phyloP scores from a whole-genome alignment of 2,888 invertebrate genomes.

The Dasysyrphus albostriatus region DNA sequence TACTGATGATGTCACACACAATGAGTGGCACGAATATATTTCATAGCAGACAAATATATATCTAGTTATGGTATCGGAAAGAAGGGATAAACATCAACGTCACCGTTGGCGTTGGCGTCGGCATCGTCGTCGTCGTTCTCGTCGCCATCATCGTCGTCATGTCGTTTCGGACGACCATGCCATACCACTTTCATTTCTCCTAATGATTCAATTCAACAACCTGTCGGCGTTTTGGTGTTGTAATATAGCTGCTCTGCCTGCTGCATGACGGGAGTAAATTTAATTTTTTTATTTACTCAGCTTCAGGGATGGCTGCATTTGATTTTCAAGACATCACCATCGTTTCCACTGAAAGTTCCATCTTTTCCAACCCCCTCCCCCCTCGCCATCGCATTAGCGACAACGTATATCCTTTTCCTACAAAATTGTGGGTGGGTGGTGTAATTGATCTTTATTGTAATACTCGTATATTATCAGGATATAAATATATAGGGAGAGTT shows the following conservation, averaged over 20 bases:
- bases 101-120: not conserved
- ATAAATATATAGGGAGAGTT: not conserved
- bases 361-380: fast-evolving
- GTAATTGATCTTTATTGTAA: conserved; percentile 31
- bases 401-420: not conserved
- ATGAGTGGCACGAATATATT: conserved; percentile 61
- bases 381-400: not conserved
- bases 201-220: conserved; percentile 75
- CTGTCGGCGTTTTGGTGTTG: conserved; percentile 68
- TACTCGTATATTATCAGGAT: not conserved
- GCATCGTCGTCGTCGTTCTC: not conserved
- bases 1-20: conserved; percentile 56
- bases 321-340: conserved; percentile 44
- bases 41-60: conserved; percentile 55
- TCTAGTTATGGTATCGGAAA: conserved; percentile 24
- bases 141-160: not conserved
- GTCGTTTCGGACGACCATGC: conserved; percentile 44
- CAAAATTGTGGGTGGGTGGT: not conserved
- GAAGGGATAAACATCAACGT: conserved; percentile 13
- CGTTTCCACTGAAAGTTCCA: not conserved
- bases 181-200: conserved; percentile 38
- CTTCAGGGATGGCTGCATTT: conserved; percentile 66
- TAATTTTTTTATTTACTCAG: conserved; percentile 50
- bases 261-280: conserved; percentile 59
- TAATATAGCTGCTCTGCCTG: conserved; percentile 35